Evolutionary conservation across 2,888 invertebrate genomes (phyloP).

Genomic region (Papilio gigon): DNA sequence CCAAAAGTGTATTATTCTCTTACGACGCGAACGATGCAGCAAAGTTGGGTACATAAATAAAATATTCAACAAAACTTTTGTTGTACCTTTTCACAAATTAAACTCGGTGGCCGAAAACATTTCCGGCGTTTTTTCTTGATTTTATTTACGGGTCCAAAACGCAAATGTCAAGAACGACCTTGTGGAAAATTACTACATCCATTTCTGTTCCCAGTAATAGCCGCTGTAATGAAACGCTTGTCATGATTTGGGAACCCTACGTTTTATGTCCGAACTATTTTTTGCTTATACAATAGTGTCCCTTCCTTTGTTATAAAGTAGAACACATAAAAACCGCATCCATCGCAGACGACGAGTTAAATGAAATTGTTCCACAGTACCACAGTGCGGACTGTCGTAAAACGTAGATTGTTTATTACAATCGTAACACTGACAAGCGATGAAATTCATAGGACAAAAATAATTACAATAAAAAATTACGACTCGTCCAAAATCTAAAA

Average conservation of each 20-base stretch:
- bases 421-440: not conserved
- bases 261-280: slow-evolving; percentile 37
- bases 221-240: slow-evolving; percentile 39
- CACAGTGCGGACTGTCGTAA: slow-evolving; percentile 15
- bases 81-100: slow-evolving; percentile 31
- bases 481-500: not conserved
- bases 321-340: slow-evolving; percentile 32
- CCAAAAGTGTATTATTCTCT: slow-evolving; percentile 1
- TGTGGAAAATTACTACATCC: slow-evolving; percentile 37
- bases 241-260: slow-evolving; percentile 38
- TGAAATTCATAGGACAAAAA: slow-evolving; percentile 14
- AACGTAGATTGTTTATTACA: slow-evolving; percentile 15
- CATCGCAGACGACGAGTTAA: slow-evolving; percentile 28
- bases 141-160: slow-evolving; percentile 30
- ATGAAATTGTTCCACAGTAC: slow-evolving; percentile 29
- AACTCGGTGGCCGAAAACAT: slow-evolving; percentile 24
- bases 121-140: slow-evolving; percentile 30
- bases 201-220: slow-evolving; percentile 38
- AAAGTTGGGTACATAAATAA: slow-evolving; percentile 29
- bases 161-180: slow-evolving; percentile 31
- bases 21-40: slow-evolving; percentile 21
- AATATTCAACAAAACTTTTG: slow-evolving; percentile 46
- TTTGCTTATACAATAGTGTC: slow-evolving; percentile 34
- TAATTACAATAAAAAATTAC: slow-evolving; percentile 2
- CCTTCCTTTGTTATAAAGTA: slow-evolving; percentile 34